Conservation (phyloP, 2,888 invertebrate genomes). For the Eustalomyia histrio region DNA sequence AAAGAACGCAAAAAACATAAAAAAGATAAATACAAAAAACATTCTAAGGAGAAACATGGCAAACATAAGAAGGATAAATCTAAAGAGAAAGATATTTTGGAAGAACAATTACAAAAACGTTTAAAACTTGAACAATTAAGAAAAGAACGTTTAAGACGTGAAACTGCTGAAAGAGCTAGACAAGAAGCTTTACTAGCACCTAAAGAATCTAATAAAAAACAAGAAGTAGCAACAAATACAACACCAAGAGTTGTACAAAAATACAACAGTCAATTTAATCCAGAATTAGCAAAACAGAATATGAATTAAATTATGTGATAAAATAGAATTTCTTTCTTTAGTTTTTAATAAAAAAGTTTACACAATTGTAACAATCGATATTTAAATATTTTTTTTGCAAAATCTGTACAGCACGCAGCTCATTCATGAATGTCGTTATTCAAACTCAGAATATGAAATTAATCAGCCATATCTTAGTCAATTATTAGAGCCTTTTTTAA, state of each 20-base stretch:
- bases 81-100: conserved; percentile 56
- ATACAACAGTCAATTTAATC: conserved; percentile 98
- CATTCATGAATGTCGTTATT: too few species aligned
- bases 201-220: conserved; percentile 75
- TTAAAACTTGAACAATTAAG: conserved; percentile 74
- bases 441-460: too few species aligned
- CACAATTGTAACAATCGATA: too few species aligned
- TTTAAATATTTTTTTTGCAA: too few species aligned
- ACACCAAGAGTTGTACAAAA: conserved; percentile 83
- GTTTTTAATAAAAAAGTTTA: too few species aligned
- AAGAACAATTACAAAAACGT: conserved; percentile 71
- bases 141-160: conserved; percentile 85
- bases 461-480: too few species aligned
- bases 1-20: conserved; percentile 58
- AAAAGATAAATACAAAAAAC: conserved; percentile 68
- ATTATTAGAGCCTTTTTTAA: too few species aligned
- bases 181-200: conserved; percentile 85
- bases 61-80: conserved; percentile 50
- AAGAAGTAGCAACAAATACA: conserved; percentile 63
- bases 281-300: conserved; percentile 92
- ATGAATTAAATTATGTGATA: conserved; percentile 67
- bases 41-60: conserved; percentile 65
- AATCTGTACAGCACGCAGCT: too few species aligned
- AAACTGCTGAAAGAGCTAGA: conserved; percentile 87
- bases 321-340: too few species aligned